A percentile compares a stretch with the other conserved stretches of the same genome.
These are phyloP conservation scores for Macroramphosus scolopax DNA, from an alignment of 2,797 vertebrate genomes.

Conservation along the genomic window DNA sequence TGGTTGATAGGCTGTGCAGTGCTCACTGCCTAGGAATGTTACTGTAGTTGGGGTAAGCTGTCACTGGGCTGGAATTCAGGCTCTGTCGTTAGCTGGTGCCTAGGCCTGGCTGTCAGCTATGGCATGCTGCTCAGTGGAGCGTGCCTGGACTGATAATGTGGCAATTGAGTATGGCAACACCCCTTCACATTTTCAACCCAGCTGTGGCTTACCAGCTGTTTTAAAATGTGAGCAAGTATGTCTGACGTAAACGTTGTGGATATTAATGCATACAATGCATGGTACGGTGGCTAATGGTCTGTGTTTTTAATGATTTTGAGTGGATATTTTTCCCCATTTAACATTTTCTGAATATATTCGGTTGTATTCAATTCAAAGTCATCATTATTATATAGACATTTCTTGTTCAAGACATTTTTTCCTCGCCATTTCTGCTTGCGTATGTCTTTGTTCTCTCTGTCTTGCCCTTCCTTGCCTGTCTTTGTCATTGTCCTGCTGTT, in stretches of 20 bases:
- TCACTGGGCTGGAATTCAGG: conserved; percentile 72
- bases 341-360: conserved; percentile 17
- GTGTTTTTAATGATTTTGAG: conserved; percentile 7
- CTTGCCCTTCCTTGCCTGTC: conserved; percentile 32
- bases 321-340: background rate
- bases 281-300: conserved; percentile 9
- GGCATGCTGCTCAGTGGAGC: conserved; percentile 71
- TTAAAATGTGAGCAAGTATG: conserved; percentile 24
- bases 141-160: conserved; percentile 74
- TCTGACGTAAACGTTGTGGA: conserved; percentile 31
- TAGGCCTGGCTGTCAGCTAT: conserved; percentile 73
- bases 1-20: conserved; percentile 48
- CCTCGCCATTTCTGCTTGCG: conserved; percentile 13
- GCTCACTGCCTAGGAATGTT: conserved; percentile 70
- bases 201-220: conserved; percentile 69
- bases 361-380: conserved; percentile 9
- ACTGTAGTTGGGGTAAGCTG: conserved; percentile 72
- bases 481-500: conserved; percentile 46
- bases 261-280: conserved; percentile 8
- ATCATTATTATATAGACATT: conserved; percentile 4
- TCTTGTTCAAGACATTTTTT: conserved; percentile 24
- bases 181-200: conserved; percentile 59
- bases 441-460: conserved; percentile 32
- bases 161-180: conserved; percentile 69
- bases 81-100: conserved; percentile 70